Base-by-base conservation (phyloP, 2,888 invertebrate species). In the Zaprionus lineosus region DNA sequence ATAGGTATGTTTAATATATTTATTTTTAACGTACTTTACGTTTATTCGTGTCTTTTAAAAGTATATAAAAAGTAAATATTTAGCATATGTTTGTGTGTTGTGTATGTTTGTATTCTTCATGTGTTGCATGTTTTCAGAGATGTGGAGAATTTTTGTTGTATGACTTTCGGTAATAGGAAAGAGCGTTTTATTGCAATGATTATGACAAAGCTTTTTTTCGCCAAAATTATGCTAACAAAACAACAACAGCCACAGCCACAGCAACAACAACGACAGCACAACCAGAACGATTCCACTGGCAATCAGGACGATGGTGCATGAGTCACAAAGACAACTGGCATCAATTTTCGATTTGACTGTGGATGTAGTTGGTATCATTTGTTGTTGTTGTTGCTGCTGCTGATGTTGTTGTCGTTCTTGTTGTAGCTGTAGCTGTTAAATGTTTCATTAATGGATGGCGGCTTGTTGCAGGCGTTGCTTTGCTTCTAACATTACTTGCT, bases 31-130 rank as follows among this genome's bases (percentile, higher is more conserved):
- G 59, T 64, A 31, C 58, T 29, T 41, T 57, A 70, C 68, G 57
- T 64, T 58, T 28, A 62, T 29, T 37, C 26, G 28, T 58, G 74
- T 56, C 81, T 81, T 76, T 81, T 81, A 61, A 51, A 75, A 75
- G 76, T 79, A 65, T 56, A 65, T 41, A 43, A 48, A 65, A 43
- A 37, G 15, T 33, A 36, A 36, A 36, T 37, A 6, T 2, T 12
- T 8, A 21, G 8, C 8, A 8, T 37, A 6, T 46, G 9, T 46
- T 18, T 26, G 39, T 44, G 51, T 48, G 39, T 19, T 36, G 33
- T 72, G 34, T 61, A 36, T 58, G 18, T 57, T 29, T 48, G n/a
- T 43, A 28, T 52, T 47, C 43, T 11, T n/a, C n/a, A n/a, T 56
- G 40, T 48, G 36, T 55, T 63, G 53, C 53, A 53, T 34, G 47